These are phyloP conservation scores for Gulo gulo DNA, from an alignment of 2,113 vertebrate species.

Conservation along the genomic window DNA sequence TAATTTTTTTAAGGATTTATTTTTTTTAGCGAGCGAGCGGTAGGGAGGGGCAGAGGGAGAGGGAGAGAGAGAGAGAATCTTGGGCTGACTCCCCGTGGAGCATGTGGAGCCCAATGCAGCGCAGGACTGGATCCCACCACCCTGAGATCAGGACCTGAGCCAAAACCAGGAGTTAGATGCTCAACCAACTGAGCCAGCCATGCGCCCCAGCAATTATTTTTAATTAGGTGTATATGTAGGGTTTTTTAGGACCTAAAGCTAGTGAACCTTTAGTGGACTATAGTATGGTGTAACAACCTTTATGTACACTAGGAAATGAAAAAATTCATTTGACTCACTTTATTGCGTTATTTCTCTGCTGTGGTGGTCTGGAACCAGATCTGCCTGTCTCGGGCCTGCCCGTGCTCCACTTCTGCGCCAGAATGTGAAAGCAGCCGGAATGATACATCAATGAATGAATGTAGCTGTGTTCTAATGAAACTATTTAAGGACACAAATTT, in stretches of 20 bases:
- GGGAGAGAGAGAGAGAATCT: neutral
- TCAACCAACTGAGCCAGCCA: neutral
- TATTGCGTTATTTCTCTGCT: neutral
- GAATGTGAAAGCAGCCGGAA: neutral
- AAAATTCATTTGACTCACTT: neutral
- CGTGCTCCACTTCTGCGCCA: rapidly evolving
- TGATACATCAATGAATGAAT: neutral
- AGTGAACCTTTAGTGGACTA: neutral
- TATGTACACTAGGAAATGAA: neutral
- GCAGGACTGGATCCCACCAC: neutral
- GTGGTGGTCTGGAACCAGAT: neutral
- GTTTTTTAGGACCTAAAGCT: neutral
- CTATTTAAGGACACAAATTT: neutral
- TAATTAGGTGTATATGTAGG: neutral
- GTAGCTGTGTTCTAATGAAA: neutral
- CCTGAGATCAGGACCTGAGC: neutral
- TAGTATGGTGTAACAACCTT: neutral
- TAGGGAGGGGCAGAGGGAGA: too few species aligned
- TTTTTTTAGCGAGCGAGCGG: neutral
- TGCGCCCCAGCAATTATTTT: neutral
- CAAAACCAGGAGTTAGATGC: neutral
- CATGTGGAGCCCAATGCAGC: neutral
- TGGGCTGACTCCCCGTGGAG: neutral
- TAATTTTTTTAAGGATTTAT: neutral
- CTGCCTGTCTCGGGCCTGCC: neutral